Conservation (phyloP, 2,888 invertebrate genomes). For the Phalera bucephala region DNA sequence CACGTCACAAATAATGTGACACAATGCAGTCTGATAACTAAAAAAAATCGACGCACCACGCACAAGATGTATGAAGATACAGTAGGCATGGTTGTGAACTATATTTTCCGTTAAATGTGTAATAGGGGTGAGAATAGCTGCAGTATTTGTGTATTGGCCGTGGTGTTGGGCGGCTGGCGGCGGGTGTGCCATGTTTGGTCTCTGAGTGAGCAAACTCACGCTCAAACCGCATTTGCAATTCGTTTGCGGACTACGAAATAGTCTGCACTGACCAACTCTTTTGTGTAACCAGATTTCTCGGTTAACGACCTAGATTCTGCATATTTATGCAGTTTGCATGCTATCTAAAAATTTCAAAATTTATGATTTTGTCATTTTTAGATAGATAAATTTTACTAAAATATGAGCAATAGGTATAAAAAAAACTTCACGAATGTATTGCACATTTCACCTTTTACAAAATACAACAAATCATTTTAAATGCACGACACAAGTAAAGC, state of each 20-base stretch:
- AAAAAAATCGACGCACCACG: background rate
- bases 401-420: too few relatives aligned
- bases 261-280: slow-evolving; percentile 63
- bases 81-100: slow-evolving; percentile 3
- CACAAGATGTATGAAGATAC: background rate
- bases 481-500: too few relatives aligned
- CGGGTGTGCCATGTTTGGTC: slow-evolving; percentile 56
- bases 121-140: background rate
- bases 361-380: too few relatives aligned
- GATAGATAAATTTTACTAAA: too few relatives aligned
- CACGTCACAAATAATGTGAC: too few relatives aligned
- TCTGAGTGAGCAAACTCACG: slow-evolving; percentile 61
- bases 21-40: too few relatives aligned
- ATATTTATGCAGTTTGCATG: slow-evolving; percentile 66
- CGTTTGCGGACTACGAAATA: slow-evolving; percentile 68
- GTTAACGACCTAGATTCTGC: slow-evolving; percentile 68
- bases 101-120: too few relatives aligned
- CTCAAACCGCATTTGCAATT: slow-evolving; percentile 62
- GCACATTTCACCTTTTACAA: too few relatives aligned
- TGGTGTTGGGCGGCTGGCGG: slow-evolving; percentile 42
- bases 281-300: slow-evolving; percentile 70
- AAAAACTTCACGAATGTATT: too few relatives aligned
- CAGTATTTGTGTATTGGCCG: slow-evolving; percentile 22
- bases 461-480: too few relatives aligned
- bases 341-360: too few relatives aligned